Evolutionary conservation across 2,888 invertebrate species (phyloP), one percentile per base, ranked within the genome.

Genomic region (Helobdella robusta): DNA sequence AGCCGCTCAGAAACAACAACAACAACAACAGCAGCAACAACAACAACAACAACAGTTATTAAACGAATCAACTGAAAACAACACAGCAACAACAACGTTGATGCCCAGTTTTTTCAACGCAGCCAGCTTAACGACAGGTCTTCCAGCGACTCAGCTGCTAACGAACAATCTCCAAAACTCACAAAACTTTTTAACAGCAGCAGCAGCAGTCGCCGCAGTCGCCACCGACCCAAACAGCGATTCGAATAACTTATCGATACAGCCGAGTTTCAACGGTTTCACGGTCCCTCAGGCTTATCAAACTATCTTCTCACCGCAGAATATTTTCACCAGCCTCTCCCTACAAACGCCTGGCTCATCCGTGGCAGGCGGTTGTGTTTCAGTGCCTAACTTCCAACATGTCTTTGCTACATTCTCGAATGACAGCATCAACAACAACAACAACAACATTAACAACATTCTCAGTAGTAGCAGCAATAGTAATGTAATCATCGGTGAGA

Each of bases 131-230:
- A 54, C 54, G 25, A 50, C 50, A 50, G 5, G 20, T 23, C n/a
- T 25, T 23, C n/a, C 50, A 50, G n/a, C 62, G 18, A 50, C 62
- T 48, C 62, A 62, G 20, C 32, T 62, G 2, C 28, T 62, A 15
- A 50, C 62, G 28, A 50, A 48, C 20, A 62, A 48, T 62, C 50
- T 62, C n/a, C 62, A 48, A 1, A 62, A 50, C 34, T 48, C 62
- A 15, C 48, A 48, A 50, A 62, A 50, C 20, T 50, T 62, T 4
- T n/a, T 62, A 30, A 50, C 62, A 4, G 62, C 62, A 15, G 59
- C 59, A 34, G 59, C 59, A n/a, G 46, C 32, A 32, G n/a, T n/a
- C n/a, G n/a, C n/a, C n/a, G n/a, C n/a, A n/a, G n/a, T n/a, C n/a
- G n/a, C n/a, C n/a, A n/a, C n/a, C n/a, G n/a, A n/a, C n/a, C n/a